phyloP scores from a whole-genome alignment of 2,888 invertebrate species.

The Loripinus fragilis region DNA sequence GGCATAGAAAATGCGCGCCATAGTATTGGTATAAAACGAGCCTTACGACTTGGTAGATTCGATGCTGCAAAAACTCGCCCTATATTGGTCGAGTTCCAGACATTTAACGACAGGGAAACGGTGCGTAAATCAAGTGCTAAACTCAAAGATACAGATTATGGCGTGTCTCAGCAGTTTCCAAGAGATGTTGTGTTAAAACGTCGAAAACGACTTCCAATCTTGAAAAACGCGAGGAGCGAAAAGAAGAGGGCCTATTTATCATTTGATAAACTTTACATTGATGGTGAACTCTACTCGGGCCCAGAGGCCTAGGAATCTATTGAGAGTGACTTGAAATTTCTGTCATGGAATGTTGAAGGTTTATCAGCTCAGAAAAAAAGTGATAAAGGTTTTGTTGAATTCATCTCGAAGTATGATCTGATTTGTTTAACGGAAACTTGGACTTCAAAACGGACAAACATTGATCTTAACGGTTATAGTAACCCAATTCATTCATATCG shows the following conservation, averaged over 20 bases:
- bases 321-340: slow-evolving; percentile 8
- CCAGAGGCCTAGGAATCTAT: neutral
- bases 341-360: slow-evolving; percentile 30
- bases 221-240: neutral
- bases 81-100: neutral
- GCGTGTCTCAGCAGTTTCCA: neutral
- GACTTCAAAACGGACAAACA: slow-evolving; percentile 14
- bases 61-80: neutral
- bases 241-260: neutral
- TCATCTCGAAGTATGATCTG: slow-evolving; percentile 15
- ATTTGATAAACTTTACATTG: neutral
- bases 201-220: neutral
- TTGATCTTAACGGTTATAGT: slow-evolving; percentile 11
- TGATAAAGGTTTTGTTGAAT: neutral
- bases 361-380: neutral
- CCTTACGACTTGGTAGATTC: neutral
- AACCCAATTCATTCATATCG: slow-evolving; percentile 28
- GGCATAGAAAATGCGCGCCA: neutral
- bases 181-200: neutral
- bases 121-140: neutral
- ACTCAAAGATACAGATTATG: neutral
- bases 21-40: neutral
- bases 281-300: neutral
- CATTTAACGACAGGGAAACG: neutral
- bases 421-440: slow-evolving; percentile 29